Conservation (phyloP, 2,888 invertebrate genomes). For the Escarpia spicata region DNA sequence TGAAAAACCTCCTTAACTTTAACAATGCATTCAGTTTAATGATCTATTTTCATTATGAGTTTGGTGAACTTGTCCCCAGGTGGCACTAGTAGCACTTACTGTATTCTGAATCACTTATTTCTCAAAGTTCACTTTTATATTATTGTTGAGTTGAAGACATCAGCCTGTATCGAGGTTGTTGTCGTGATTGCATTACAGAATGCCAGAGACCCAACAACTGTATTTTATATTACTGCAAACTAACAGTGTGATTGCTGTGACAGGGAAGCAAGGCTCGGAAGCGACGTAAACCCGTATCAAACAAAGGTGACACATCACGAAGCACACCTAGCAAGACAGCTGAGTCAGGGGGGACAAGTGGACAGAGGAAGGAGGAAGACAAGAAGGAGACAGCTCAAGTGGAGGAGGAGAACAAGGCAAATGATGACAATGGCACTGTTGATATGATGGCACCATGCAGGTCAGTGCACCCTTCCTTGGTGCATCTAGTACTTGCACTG, state of each 20-base stretch:
- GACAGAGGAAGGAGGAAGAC: slow-evolving; percentile 39
- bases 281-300: not conserved
- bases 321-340: not conserved
- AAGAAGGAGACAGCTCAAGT: slow-evolving; percentile 42
- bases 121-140: not conserved
- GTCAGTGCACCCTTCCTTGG: slow-evolving; percentile 14
- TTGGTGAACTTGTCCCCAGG: not conserved
- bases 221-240: not conserved
- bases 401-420: slow-evolving; percentile 23
- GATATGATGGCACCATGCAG: slow-evolving; percentile 18
- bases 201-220: not conserved
- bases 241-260: not conserved
- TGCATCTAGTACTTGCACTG: not conserved
- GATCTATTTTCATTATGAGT: too few species aligned
- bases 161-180: not conserved
- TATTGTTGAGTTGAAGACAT: not conserved
- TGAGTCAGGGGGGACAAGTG: not conserved
- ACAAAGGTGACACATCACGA: not conserved
- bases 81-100: not conserved
- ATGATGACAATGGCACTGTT: not conserved
- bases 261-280: not conserved
- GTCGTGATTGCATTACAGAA: not conserved
- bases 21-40: too few species aligned
- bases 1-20: too few species aligned
- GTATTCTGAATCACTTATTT: too few species aligned